Evolutionary conservation across 2,888 invertebrate genomes (phyloP).

Genomic region (Ligdia adustata): DNA sequence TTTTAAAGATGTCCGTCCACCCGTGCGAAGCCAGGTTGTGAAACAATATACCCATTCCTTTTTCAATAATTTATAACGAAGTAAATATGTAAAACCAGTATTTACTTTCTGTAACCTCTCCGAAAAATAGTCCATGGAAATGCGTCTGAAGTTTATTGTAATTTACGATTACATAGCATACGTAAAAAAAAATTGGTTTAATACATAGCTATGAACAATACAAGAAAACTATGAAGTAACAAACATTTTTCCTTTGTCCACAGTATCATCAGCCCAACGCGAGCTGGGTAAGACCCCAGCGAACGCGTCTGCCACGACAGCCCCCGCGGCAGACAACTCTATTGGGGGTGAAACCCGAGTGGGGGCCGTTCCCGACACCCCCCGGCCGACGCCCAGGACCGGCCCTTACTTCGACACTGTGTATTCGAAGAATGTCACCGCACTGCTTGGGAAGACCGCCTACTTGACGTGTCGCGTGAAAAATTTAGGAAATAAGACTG

Average conservation of each 20-base stretch:
- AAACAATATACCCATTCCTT: no score
- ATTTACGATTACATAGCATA: no score
- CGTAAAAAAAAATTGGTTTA: no score
- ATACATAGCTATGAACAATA: no score
- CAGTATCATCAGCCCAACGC: constrained; percentile 79
- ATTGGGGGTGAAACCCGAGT: constrained; percentile 60
- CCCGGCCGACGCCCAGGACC: constrained; percentile 79
- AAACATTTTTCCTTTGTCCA: constrained; percentile 37
- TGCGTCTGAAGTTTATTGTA: no score
- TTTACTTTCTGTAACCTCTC: no score
- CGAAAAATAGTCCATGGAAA: no score
- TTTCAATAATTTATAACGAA: no score
- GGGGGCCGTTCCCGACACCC: constrained; percentile 63
- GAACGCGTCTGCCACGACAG: constrained; percentile 71
- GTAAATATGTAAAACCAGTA: no score
- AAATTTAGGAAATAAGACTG: constrained; percentile 95
- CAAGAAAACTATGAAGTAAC: no score
- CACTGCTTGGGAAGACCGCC: constrained; percentile 94
- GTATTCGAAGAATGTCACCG: constrained; percentile 90
- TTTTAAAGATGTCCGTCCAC: no score
- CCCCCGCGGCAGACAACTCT: constrained; percentile 82
- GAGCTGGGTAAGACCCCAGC: constrained; percentile 69
- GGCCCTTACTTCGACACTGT: constrained; percentile 91
- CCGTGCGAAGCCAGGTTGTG: no score
- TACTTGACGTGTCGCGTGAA: constrained; percentile 95